A percentile compares a stretch with the other conserved stretches of the same genome.
These are phyloP conservation scores for Echinarachnius parma DNA, from an alignment of 53 echinoderm and acorn worm genomes.

Conservation along the genomic window DNA sequence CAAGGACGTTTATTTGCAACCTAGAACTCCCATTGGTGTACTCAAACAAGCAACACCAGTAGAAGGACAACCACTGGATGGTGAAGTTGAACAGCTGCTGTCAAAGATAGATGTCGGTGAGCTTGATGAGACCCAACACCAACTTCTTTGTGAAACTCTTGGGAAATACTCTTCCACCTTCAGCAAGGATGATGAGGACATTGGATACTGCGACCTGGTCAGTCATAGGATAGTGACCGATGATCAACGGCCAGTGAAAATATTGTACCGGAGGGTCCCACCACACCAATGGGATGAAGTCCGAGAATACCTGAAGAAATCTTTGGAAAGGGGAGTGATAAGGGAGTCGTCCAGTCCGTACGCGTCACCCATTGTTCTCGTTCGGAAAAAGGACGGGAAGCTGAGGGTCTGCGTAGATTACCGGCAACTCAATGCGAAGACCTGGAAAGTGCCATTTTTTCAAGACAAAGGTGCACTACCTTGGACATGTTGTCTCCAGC, in stretches of 20 bases:
- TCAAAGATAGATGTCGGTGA: slow-evolving; percentile 18
- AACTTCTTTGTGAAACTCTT: not conserved
- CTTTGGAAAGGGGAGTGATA: slow-evolving; percentile 10
- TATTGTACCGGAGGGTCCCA: slow-evolving; percentile 29
- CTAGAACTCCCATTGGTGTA: slow-evolving; percentile 19
- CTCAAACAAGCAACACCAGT: not conserved
- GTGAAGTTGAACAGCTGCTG: slow-evolving; percentile 6
- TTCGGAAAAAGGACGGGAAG: slow-evolving; percentile 49
- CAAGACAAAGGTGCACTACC: slow-evolving; percentile 19
- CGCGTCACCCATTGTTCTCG: slow-evolving; percentile 50
- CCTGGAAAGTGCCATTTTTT: slow-evolving; percentile 55
- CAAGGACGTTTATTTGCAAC: slow-evolving; percentile 23
- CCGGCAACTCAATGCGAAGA: slow-evolving; percentile 50
- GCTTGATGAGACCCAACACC: not conserved
- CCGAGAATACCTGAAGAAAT: slow-evolving; percentile 11
- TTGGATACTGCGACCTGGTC: slow-evolving; percentile 27
- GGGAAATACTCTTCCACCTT: not conserved
- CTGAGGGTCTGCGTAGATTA: slow-evolving; percentile 62
- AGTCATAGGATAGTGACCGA: slow-evolving; percentile 9
- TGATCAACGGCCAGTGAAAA: slow-evolving; percentile 22
- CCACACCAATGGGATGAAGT: slow-evolving; percentile 46
- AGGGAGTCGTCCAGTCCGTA: slow-evolving; percentile 43
- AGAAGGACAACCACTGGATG: not conserved
- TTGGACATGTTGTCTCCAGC: slow-evolving; percentile 35
- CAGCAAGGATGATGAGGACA: slow-evolving; percentile 24